Conservation (phyloP, 2,113 vertebrate genomes). For the Collichthys lucidus region DNA sequence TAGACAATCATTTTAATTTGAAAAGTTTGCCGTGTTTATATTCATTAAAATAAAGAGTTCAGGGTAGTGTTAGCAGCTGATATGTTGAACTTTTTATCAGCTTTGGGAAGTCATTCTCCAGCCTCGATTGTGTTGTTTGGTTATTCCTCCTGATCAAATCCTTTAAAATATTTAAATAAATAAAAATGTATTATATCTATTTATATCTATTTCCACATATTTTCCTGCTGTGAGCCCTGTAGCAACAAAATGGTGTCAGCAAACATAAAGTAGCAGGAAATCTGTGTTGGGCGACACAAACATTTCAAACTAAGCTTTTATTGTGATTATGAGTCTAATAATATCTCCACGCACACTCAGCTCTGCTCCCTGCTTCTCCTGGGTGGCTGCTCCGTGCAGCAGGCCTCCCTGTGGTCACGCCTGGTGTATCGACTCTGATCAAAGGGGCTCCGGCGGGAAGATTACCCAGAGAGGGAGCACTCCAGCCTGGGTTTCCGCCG, state of each 20-base stretch:
- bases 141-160: too few relatives aligned
- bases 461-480: constrained; percentile 58
- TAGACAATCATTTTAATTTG: background rate
- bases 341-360: constrained; percentile 10
- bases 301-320: background rate
- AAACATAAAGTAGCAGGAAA: too few relatives aligned
- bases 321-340: background rate
- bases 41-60: background rate
- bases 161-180: too few relatives aligned
- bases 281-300: too few relatives aligned
- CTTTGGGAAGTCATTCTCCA: too few relatives aligned
- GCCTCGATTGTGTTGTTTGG: too few relatives aligned
- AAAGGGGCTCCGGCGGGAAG: constrained; percentile 64
- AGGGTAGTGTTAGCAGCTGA: background rate
- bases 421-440: constrained; percentile 63
- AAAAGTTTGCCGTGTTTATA: too few relatives aligned
- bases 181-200: too few relatives aligned
- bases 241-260: constrained; percentile 7
- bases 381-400: constrained; percentile 26
- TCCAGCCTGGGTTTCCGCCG: constrained; percentile 52
- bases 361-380: constrained; percentile 13
- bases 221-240: background rate
- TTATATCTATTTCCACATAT: too few relatives aligned
- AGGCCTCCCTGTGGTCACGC: constrained; percentile 39
- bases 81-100: too few relatives aligned